Conservation (phyloP, 2,888 invertebrate genomes). For the Melinaea menophilus region DNA sequence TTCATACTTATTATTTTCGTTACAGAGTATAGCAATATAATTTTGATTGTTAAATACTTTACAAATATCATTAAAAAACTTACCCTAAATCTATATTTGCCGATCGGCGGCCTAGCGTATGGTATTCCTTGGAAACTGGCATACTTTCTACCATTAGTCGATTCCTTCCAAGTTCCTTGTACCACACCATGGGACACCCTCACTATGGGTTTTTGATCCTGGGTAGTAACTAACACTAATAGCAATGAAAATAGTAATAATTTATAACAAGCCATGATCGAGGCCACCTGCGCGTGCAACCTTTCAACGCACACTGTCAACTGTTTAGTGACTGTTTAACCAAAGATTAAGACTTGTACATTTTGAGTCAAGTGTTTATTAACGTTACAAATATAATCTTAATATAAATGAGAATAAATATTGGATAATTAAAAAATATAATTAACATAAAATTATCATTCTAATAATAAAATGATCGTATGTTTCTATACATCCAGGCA, state of each 20-base stretch:
- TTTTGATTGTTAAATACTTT: neutral
- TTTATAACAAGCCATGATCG: constrained; percentile 42
- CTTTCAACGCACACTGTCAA: constrained; percentile 26
- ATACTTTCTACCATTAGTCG: constrained; percentile 62
- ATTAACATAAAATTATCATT: too few relatives aligned
- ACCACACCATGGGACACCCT: constrained; percentile 56
- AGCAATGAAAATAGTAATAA: constrained; percentile 41
- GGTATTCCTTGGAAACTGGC: constrained; percentile 82
- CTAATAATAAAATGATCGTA: too few relatives aligned
- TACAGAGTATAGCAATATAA: neutral
- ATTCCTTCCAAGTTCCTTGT: constrained; percentile 61
- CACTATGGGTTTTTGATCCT: constrained; percentile 53
- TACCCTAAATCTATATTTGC: constrained; percentile 79
- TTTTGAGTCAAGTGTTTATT: too few relatives aligned
- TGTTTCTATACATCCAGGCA: too few relatives aligned
- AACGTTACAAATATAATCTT: too few relatives aligned
- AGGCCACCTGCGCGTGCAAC: constrained; percentile 33
- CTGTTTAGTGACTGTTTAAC: neutral
- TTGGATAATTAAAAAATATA: too few relatives aligned
- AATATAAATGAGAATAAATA: too few relatives aligned
- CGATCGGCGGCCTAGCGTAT: constrained; percentile 81
- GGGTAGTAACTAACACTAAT: constrained; percentile 38
- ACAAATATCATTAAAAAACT: constrained; percentile 32
- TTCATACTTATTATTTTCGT: neutral
- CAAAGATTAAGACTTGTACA: too few relatives aligned